phyloP scores from a whole-genome alignment of 2,888 invertebrate genomes.

The Drosophila meridiana region DNA sequence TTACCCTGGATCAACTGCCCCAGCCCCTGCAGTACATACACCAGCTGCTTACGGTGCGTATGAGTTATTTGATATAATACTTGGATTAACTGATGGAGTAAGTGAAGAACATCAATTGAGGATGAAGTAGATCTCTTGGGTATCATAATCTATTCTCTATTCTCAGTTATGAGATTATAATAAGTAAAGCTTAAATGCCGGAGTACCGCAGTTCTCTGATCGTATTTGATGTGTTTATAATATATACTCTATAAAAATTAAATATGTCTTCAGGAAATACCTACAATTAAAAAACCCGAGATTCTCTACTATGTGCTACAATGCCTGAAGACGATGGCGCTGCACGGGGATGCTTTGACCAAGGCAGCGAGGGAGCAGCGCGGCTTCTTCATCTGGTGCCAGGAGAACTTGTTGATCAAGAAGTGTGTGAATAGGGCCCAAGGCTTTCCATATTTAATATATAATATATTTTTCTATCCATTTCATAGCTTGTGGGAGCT shows the following conservation, averaged over 20 bases:
- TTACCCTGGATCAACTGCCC: conserved; percentile 94
- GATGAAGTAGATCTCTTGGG: not conserved
- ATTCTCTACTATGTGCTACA: conserved; percentile 96
- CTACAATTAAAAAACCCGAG: conserved; percentile 94
- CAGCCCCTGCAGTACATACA: conserved; percentile 97
- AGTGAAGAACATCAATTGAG: not conserved
- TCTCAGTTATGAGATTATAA: not conserved
- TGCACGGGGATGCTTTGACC: conserved; percentile 97
- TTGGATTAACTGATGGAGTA: not conserved
- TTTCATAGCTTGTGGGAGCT: conserved; percentile 93
- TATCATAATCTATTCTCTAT: not conserved
- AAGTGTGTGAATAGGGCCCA: conserved; percentile 87
- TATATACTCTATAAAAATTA: not conserved
- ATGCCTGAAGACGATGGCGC: conserved; percentile 94
- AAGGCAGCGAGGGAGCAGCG: conserved; percentile 94
- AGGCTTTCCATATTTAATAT: not conserved
- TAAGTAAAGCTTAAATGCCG: too few relatives aligned
- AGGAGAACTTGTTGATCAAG: conserved; percentile 96
- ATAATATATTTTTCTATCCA: too few relatives aligned
- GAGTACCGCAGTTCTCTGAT: not conserved
- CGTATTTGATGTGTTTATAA: not conserved
- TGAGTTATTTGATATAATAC: not conserved
- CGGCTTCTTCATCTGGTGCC: conserved; percentile 97
- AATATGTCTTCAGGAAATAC: conserved; percentile 88
- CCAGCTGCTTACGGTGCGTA: conserved; percentile 89